Conservation (phyloP, 2,113 vertebrate species). For the Neopipo cinnamomea region DNA sequence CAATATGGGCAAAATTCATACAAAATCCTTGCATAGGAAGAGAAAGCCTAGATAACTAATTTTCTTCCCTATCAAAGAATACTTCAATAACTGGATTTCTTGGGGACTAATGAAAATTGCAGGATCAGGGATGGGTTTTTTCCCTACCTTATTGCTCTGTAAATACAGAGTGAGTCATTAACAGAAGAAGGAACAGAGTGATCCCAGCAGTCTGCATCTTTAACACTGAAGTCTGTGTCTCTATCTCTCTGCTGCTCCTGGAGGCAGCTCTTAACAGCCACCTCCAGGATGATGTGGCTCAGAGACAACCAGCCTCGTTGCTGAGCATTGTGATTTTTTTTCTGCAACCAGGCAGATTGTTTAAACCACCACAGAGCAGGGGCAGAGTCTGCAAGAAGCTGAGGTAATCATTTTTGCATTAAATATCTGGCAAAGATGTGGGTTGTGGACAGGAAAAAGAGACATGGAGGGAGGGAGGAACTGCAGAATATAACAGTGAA, state of each 20-base stretch:
- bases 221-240: neutral
- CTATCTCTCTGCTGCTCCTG: slow-evolving; percentile 56
- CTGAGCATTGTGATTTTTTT: neutral
- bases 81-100: neutral
- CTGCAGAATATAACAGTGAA: neutral
- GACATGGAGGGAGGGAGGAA: neutral
- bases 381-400: slow-evolving; percentile 8
- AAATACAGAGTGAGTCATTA: slow-evolving; percentile 3
- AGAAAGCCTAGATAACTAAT: neutral
- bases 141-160: neutral
- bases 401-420: slow-evolving; percentile 65
- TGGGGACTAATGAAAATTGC: neutral
- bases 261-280: slow-evolving; percentile 44
- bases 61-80: neutral
- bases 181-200: neutral
- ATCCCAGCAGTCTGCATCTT: neutral
- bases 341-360: slow-evolving; percentile 7
- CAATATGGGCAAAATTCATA: neutral
- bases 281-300: slow-evolving; percentile 13
- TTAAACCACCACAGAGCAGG: slow-evolving; percentile 12
- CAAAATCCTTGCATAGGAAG: neutral
- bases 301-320: neutral
- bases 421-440: neutral
- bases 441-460: neutral
- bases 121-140: neutral